Evolutionary conservation across 2,888 invertebrate species (phyloP).

Genomic region (Saturnia japonica): DNA sequence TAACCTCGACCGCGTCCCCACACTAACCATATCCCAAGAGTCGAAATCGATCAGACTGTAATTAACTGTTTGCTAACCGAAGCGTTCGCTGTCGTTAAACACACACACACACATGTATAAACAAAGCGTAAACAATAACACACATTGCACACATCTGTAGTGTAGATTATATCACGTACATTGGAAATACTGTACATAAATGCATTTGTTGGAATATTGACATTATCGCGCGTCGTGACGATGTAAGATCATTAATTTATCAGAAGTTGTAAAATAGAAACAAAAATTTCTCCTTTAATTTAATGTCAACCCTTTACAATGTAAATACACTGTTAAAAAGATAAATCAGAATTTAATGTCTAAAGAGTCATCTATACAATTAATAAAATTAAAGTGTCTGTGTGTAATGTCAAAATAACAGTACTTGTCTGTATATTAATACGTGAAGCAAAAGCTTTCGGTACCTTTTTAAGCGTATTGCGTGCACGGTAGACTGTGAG

Average conservation of each 20-base stretch:
- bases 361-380: too few relatives aligned
- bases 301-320: too few relatives aligned
- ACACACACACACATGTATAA: conserved; percentile 25
- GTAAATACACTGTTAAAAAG: too few relatives aligned
- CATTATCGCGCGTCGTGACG: background rate
- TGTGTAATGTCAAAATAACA: too few relatives aligned
- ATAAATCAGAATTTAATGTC: too few relatives aligned
- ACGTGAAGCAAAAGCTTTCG: too few relatives aligned
- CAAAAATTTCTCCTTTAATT: too few relatives aligned
- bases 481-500: too few relatives aligned
- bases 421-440: too few relatives aligned
- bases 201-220: background rate
- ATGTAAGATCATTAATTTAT: background rate
- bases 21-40: conserved; percentile 44
- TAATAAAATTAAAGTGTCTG: too few relatives aligned
- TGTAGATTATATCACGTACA: background rate
- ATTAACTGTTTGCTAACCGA: conserved; percentile 74
- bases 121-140: conserved; percentile 10
- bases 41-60: conserved; percentile 67
- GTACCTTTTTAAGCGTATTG: too few relatives aligned
- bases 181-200: background rate
- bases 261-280: background rate
- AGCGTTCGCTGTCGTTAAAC: conserved; percentile 42
- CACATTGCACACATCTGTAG: background rate
- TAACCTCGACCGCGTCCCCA: conserved; percentile 28